Evolutionary conservation across 2,888 invertebrate species (phyloP), one percentile per base, ranked within the genome.

Genomic region (Cryptophagus acutangulus): DNA sequence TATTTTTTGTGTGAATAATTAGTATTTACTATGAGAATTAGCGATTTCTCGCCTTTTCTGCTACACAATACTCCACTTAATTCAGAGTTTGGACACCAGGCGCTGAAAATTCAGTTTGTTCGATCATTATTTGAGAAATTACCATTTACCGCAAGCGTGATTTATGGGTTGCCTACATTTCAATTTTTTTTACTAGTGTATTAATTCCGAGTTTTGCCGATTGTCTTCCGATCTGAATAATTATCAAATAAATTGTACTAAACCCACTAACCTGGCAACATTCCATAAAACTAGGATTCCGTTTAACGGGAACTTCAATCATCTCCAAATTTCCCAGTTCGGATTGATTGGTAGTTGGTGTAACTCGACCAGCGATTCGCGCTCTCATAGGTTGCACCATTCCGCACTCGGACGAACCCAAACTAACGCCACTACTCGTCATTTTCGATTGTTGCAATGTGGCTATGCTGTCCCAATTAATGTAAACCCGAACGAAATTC

Each of bases 321-420:
- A 86, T 83, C 66, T 86, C 84, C 36, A 82, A 71, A 49, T 72
- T 75, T 13, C 70, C 69, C 41, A 79, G 74, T 51, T 78, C 75
- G 1, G 77, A 73, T 43, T 81, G 73, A 48, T 77, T 77, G 6
- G 77, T 75, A 35, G 82, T 82, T 0, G 84, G 84, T 8, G 84
- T 85, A 1, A 84, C 84, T 55, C 82, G 71, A 1, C 84, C 85
- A 2, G 86, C 85, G 41, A 86, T 84, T 37, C 86, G 70, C 12
- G 82, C 82, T 41, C 81, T 69, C 74, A 81, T 78, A 1, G 77
- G 73, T 40, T 75, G 75, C 25, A 67, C 73, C 62, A 66, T 73
- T 31, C 67, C 68, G 50, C 67, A 70, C 47, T 70, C 67, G 1
- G 68, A 64, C 2, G 62, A 58, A 6, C 67, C 63, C 42, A 70